Percentiles rank a stretch among this genome's conserved stretches.
These are phyloP conservation scores for Pitta sordida DNA, from an alignment of 2,113 vertebrate species.

Conservation along the genomic window DNA sequence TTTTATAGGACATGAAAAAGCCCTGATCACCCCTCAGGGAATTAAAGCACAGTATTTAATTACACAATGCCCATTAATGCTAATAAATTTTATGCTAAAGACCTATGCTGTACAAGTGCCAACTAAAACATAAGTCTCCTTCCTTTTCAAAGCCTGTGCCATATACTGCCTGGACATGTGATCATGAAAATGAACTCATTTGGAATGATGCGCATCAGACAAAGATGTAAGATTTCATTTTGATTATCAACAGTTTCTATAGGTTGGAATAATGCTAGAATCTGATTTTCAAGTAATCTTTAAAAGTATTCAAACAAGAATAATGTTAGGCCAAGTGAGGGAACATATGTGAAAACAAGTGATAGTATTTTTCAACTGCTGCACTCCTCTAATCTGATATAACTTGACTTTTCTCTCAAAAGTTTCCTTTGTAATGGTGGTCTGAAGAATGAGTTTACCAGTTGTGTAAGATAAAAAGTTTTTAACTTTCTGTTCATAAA, in stretches of 20 bases:
- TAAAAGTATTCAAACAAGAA: not conserved
- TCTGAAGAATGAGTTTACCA: not conserved
- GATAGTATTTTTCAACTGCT: not conserved
- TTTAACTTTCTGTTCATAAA: not conserved
- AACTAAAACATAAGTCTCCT: not conserved
- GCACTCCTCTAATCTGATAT: not conserved
- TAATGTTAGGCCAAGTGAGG: not conserved
- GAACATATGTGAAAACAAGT: not conserved
- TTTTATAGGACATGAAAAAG: not conserved
- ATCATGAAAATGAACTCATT: not conserved
- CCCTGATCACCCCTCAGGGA: not conserved
- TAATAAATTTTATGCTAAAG: slow-evolving; percentile 34
- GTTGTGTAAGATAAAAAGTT: not conserved
- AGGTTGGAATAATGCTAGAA: not conserved
- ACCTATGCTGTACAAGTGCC: not conserved
- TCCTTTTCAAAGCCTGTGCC: not conserved
- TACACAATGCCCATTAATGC: not conserved
- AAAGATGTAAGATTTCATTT: not conserved
- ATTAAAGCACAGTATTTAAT: slow-evolving; percentile 32
- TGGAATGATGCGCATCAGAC: not conserved
- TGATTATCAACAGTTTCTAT: not conserved
- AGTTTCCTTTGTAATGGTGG: not conserved
- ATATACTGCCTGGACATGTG: not conserved
- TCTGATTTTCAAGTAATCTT: not conserved
- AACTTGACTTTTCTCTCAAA: not conserved